Percentiles rank a stretch among this genome's conserved stretches.
Conservation (phyloP, 2,113 vertebrate species). For the Notothenia coriiceps region DNA sequence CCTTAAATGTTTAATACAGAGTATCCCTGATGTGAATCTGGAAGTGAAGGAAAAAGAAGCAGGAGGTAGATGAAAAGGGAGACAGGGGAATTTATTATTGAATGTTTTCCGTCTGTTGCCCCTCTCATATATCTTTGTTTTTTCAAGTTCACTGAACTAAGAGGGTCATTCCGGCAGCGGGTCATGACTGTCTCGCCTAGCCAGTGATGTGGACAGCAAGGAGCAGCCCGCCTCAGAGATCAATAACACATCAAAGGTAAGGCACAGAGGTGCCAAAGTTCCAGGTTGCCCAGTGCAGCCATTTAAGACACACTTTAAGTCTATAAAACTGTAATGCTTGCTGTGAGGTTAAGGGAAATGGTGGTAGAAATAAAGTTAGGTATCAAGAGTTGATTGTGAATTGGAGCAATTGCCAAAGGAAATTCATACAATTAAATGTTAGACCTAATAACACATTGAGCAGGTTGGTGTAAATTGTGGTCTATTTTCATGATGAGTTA, state of each 20-base stretch:
- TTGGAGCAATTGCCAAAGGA: background rate
- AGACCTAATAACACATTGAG: background rate
- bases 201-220: constrained; percentile 14
- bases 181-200: constrained; percentile 25
- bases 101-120: background rate
- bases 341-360: constrained; percentile 14
- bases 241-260: constrained; percentile 56
- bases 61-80: background rate
- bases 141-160: constrained; percentile 30
- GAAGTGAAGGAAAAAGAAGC: background rate
- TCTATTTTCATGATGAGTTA: background rate
- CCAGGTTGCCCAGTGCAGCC: constrained; percentile 40
- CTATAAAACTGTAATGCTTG: constrained; percentile 33
- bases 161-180: constrained; percentile 33
- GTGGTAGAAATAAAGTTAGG: constrained; percentile 3
- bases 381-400: background rate
- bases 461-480: background rate
- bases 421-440: no score
- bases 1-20: constrained; percentile 8
- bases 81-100: constrained; percentile 7
- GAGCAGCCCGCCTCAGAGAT: constrained; percentile 40
- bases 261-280: constrained; percentile 17
- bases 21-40: background rate
- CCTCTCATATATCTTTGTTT: background rate
- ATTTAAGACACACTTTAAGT: constrained; percentile 56